These are phyloP conservation scores for Eurosta solidaginis DNA, from an alignment of 1,140 invertebrate species.

Conservation along the genomic window DNA sequence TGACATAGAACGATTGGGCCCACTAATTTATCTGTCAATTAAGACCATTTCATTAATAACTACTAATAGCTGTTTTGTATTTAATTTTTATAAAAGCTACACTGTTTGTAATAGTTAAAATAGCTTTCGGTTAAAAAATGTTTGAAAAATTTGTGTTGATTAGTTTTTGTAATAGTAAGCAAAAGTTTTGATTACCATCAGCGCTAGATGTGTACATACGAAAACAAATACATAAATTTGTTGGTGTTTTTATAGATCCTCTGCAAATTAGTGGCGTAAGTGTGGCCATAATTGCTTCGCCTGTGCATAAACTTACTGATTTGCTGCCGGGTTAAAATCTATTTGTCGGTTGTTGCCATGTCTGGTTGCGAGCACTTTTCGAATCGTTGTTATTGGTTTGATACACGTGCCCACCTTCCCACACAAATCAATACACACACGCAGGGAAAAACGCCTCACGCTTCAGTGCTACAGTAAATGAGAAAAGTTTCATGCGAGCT, in stretches of 20 bases:
- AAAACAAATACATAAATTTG: background rate
- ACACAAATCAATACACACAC: background rate
- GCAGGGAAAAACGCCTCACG: background rate
- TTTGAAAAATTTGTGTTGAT: background rate
- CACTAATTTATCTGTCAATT: no score
- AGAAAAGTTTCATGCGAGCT: conserved; percentile 17
- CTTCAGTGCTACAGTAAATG: background rate
- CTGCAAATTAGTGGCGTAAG: conserved; percentile 11
- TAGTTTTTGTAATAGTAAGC: background rate
- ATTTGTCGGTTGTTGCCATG: background rate
- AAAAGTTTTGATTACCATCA: background rate
- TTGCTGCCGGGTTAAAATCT: background rate
- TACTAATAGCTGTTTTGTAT: no score
- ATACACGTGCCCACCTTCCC: background rate
- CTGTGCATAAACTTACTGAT: no score
- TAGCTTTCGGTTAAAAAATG: background rate
- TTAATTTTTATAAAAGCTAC: background rate
- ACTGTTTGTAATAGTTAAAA: background rate
- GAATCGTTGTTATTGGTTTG: background rate
- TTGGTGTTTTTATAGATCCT: background rate
- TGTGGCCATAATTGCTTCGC: conserved; percentile 11
- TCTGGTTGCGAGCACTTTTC: background rate
- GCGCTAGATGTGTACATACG: no score
- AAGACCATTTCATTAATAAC: no score
- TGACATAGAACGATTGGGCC: no score